Percentiles rank a stretch among this genome's conserved stretches.
Evolutionary conservation across 2,113 vertebrate species (phyloP).

Genomic region (Craseonycteris thonglongyai): DNA sequence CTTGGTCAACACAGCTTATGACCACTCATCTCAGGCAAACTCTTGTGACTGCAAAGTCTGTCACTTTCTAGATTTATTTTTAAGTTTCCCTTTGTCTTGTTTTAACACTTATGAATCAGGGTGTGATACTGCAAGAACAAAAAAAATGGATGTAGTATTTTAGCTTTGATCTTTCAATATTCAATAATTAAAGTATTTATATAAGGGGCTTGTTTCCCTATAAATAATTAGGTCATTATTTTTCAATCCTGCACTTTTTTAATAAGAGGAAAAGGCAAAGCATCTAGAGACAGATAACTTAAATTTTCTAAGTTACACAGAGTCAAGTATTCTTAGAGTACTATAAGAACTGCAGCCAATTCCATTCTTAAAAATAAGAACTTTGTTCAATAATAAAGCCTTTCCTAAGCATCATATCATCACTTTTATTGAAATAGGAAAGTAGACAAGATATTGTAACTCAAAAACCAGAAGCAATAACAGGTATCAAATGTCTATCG

Average conservation of each 20-base stretch:
- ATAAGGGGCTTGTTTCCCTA: background rate
- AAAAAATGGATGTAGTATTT: constrained; percentile 41
- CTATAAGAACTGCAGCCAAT: background rate
- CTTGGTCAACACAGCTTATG: background rate
- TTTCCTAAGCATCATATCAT: background rate
- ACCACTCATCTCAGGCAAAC: background rate
- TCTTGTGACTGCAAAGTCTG: background rate
- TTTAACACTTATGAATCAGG: constrained; percentile 59
- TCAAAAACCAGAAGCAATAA: background rate
- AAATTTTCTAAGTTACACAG: background rate
- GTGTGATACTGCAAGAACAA: constrained; percentile 34
- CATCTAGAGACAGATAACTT: background rate
- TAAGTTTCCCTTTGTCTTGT: background rate
- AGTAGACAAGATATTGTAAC: background rate
- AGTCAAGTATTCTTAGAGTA: background rate
- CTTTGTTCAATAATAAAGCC: background rate
- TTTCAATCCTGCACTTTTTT: background rate
- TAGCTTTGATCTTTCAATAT: constrained; percentile 49
- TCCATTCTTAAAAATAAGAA: background rate
- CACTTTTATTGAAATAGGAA: background rate
- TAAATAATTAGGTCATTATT: background rate
- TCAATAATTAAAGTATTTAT: constrained; percentile 14
- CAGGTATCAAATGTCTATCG: background rate
- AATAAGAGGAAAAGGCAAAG: background rate
- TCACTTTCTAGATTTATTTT: constrained; percentile 3